phyloP scores from a whole-genome alignment of 2,888 invertebrate genomes.

The Ditula angustiorana region DNA sequence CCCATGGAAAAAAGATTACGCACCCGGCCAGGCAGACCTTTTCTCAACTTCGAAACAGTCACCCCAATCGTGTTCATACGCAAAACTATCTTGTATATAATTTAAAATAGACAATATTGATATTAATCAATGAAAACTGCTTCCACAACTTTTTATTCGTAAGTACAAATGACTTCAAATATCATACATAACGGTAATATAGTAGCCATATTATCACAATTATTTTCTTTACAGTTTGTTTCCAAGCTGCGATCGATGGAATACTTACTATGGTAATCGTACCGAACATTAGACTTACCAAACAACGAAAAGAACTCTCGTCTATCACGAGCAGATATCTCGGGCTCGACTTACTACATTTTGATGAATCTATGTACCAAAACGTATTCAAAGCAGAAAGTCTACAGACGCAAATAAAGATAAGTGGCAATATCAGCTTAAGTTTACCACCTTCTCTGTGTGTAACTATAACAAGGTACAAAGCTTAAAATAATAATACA shows the following conservation, averaged over 20 bases:
- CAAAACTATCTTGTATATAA: background rate
- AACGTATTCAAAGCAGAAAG: constrained; percentile 1
- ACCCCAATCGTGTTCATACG: constrained; percentile 19
- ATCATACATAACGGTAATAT: background rate
- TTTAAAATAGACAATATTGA: background rate
- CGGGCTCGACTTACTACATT: background rate
- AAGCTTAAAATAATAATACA: no score
- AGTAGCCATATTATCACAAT: background rate
- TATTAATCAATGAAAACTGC: background rate
- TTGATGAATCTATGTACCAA: constrained; percentile 9
- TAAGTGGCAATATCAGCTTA: background rate
- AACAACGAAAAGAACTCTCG: constrained; percentile 17
- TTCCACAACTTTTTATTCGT: background rate
- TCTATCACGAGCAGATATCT: constrained; percentile 17
- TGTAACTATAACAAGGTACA: no score
- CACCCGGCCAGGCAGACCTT: constrained; percentile 52
- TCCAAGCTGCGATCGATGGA: constrained; percentile 2
- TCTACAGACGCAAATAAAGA: background rate
- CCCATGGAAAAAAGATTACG: constrained; percentile 63
- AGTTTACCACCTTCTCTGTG: background rate
- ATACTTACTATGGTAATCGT: constrained; percentile 14
- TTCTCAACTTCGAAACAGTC: constrained; percentile 41
- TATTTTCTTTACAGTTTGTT: background rate
- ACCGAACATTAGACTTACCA: constrained; percentile 16
- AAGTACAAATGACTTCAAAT: background rate